Evolutionary conservation across 2,797 vertebrate genomes (phyloP).

Genomic region (Enteromius paludinosus): DNA sequence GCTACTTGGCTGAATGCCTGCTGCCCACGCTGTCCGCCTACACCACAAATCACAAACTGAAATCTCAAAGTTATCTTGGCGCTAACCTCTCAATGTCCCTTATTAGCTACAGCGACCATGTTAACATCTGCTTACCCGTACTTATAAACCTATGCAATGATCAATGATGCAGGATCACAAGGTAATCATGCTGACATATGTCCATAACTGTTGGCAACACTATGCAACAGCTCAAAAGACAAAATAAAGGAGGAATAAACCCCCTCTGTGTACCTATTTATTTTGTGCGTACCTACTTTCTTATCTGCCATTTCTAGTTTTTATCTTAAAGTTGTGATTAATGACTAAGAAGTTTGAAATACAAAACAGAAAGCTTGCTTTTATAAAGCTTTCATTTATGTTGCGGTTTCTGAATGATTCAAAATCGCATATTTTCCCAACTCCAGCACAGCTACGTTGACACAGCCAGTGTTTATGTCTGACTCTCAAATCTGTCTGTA

Average conservation of each 20-base stretch:
- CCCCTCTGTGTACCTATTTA: neutral
- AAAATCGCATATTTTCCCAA: neutral
- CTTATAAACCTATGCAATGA: slow-evolving; percentile 46
- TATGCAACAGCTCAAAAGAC: neutral
- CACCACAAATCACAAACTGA: slow-evolving; percentile 35
- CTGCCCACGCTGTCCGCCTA: slow-evolving; percentile 42
- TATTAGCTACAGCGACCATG: slow-evolving; percentile 36
- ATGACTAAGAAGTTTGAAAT: neutral
- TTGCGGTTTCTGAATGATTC: neutral
- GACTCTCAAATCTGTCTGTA: neutral
- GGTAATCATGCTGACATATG: neutral
- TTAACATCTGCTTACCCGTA: slow-evolving; percentile 23
- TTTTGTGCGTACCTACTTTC: neutral
- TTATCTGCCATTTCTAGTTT: neutral
- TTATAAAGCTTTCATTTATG: neutral
- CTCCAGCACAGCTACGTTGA: neutral
- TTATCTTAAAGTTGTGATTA: too few relatives aligned
- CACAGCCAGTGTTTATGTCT: neutral
- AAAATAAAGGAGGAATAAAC: neutral
- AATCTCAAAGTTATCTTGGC: slow-evolving; percentile 34
- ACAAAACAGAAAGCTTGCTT: neutral
- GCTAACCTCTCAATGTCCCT: slow-evolving; percentile 31
- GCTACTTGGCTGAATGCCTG: slow-evolving; percentile 38
- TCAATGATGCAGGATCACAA: neutral
- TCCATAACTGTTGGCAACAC: neutral